phyloP scores from a whole-genome alignment of 2,113 vertebrate genomes.

The Apteryx mantelli region DNA sequence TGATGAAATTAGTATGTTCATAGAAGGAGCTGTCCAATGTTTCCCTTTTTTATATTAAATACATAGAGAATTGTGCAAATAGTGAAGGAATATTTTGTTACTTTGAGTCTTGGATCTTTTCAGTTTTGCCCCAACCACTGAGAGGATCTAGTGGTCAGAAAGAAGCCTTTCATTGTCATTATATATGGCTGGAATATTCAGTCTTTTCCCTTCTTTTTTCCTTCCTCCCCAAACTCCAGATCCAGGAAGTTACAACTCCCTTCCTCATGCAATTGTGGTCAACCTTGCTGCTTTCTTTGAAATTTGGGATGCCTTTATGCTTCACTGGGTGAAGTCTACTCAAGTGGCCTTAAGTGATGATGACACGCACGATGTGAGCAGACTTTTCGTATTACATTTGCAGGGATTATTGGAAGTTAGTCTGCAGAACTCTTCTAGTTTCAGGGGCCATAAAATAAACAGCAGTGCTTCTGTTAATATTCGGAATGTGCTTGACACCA shows the following conservation, averaged over 20 bases:
- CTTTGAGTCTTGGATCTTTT: background rate
- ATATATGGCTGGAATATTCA: background rate
- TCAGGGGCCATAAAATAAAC: background rate
- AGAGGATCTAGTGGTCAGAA: background rate
- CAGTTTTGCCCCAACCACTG: background rate
- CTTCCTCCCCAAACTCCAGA: conserved; percentile 75
- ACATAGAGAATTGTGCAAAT: background rate
- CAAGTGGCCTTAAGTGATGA: conserved; percentile 85
- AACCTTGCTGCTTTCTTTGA: conserved; percentile 93
- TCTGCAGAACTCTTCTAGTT: background rate
- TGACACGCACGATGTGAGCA: conserved; percentile 72
- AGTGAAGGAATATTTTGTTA: background rate
- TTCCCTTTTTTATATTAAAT: background rate
- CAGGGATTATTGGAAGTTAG: background rate
- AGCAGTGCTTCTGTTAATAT: background rate
- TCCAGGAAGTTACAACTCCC: conserved; percentile 84
- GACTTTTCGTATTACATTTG: background rate
- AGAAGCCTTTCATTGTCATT: background rate
- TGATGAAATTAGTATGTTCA: background rate
- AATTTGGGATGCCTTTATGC: conserved; percentile 83
- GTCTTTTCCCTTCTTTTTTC: background rate
- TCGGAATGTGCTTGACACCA: background rate
- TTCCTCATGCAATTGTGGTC: conserved; percentile 89
- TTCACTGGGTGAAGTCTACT: conserved; percentile 85
- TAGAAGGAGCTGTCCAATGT: background rate